phyloP scores from a whole-genome alignment of 2,888 invertebrate genomes.

The Drosophila mimetica region DNA sequence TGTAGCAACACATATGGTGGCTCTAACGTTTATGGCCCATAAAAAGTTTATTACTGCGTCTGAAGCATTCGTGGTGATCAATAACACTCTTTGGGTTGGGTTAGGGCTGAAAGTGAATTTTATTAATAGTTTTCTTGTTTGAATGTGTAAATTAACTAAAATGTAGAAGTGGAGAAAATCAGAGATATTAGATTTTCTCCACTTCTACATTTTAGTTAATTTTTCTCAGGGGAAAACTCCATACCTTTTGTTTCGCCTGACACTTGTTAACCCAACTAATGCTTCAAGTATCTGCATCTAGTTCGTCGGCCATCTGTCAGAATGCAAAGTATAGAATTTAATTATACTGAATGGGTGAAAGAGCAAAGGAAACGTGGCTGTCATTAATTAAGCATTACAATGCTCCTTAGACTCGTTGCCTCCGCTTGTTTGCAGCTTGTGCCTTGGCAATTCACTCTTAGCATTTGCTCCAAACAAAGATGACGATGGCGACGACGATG shows the following conservation, averaged over 20 bases:
- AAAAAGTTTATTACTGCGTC: too few relatives aligned
- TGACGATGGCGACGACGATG: conserved; percentile 30
- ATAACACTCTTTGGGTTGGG: too few relatives aligned
- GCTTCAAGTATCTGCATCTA: neutral
- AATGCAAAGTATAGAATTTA: conserved; percentile 3
- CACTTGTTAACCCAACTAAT: conserved; percentile 15
- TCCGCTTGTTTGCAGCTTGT: conserved; percentile 5
- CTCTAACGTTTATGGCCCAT: too few relatives aligned
- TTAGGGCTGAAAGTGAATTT: too few relatives aligned
- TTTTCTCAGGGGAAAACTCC: neutral
- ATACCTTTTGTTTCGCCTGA: neutral
- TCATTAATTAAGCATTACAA: conserved; percentile 36
- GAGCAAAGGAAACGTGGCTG: conserved; percentile 4
- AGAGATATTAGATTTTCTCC: too few relatives aligned
- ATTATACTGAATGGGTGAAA: conserved; percentile 6
- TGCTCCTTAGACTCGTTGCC: conserved; percentile 3
- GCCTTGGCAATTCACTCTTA: conserved; percentile 5
- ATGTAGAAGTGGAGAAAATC: too few relatives aligned
- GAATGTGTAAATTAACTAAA: too few relatives aligned
- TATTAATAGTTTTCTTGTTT: neutral
- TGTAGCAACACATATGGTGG: too few relatives aligned
- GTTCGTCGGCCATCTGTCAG: neutral
- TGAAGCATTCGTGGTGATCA: too few relatives aligned
- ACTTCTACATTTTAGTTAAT: neutral
- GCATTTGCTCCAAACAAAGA: conserved; percentile 13